These are phyloP conservation scores for Anisognathus igniventris DNA, from an alignment of 2,797 vertebrate genomes.

Conservation along the genomic window DNA sequence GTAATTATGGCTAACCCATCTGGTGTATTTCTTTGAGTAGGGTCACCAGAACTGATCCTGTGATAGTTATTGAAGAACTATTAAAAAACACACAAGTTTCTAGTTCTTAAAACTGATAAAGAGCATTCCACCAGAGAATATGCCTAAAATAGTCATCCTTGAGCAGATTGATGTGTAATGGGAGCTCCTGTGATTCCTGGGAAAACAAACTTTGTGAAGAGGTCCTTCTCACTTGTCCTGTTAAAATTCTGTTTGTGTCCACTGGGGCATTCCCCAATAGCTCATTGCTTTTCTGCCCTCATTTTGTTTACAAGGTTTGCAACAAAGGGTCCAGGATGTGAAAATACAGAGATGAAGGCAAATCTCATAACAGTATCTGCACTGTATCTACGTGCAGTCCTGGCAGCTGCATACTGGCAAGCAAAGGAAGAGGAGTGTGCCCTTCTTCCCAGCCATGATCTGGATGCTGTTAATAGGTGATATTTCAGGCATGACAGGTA, in stretches of 20 bases:
- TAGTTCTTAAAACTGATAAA: not conserved
- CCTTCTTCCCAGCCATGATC: not conserved
- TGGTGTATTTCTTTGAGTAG: not conserved
- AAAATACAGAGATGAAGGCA: not conserved
- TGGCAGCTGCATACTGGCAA: not conserved
- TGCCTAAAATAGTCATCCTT: not conserved
- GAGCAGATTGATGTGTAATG: not conserved
- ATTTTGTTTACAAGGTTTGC: not conserved
- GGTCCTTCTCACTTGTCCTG: not conserved
- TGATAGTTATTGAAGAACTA: not conserved
- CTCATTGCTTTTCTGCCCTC: not conserved
- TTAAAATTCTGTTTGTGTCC: not conserved
- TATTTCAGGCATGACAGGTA: not conserved
- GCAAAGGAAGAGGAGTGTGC: not conserved
- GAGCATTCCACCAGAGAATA: not conserved
- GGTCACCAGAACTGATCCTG: not conserved
- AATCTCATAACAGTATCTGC: rapidly evolving
- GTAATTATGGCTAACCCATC: not conserved
- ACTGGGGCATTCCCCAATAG: rapidly evolving
- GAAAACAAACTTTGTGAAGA: not conserved
- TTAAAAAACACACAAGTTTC: not conserved
- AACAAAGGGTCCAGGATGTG: not conserved
- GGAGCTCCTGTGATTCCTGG: not conserved
- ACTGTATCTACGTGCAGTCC: not conserved
- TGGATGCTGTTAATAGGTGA: not conserved